A percentile compares a stretch with the other conserved stretches of the same genome.
These are phyloP conservation scores for Regulus satrapa DNA, from an alignment of 2,113 vertebrate genomes.

Conservation along the genomic window DNA sequence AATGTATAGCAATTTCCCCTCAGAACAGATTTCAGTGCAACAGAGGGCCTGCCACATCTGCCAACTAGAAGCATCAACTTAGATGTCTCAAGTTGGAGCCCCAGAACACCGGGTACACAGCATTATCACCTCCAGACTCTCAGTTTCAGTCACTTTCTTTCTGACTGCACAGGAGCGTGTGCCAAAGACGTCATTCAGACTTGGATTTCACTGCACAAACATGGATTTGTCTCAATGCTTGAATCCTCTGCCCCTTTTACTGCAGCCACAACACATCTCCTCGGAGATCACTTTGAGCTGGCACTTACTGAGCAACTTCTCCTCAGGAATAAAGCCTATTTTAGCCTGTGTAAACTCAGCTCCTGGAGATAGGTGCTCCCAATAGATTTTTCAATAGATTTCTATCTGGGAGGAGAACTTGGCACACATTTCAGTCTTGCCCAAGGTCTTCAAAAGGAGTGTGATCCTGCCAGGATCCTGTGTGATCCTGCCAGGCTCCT, in stretches of 20 bases:
- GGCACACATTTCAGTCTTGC: not conserved
- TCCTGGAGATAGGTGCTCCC: not conserved
- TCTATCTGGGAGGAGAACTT: not conserved
- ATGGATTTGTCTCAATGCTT: not conserved
- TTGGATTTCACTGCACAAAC: not conserved
- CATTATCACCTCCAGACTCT: not conserved
- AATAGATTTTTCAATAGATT: not conserved
- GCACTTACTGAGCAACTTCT: not conserved
- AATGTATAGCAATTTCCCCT: not conserved
- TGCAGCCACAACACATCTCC: not conserved
- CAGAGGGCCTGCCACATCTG: constrained; percentile 1
- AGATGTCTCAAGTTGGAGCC: not conserved
- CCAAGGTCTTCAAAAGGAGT: not conserved
- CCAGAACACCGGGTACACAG: not conserved
- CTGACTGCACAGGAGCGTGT: not conserved
- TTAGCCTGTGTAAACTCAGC: not conserved
- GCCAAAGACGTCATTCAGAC: not conserved
- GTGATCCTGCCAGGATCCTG: not conserved
- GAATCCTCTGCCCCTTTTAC: not conserved
- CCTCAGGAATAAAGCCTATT: not conserved
- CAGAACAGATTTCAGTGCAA: not conserved
- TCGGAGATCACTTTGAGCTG: not conserved
- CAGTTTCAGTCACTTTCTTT: not conserved
- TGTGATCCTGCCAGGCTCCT: not conserved
- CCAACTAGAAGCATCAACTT: constrained; percentile 11